Conservation (phyloP, 2,113 vertebrate genomes). For the Ariopsis seemanni region DNA sequence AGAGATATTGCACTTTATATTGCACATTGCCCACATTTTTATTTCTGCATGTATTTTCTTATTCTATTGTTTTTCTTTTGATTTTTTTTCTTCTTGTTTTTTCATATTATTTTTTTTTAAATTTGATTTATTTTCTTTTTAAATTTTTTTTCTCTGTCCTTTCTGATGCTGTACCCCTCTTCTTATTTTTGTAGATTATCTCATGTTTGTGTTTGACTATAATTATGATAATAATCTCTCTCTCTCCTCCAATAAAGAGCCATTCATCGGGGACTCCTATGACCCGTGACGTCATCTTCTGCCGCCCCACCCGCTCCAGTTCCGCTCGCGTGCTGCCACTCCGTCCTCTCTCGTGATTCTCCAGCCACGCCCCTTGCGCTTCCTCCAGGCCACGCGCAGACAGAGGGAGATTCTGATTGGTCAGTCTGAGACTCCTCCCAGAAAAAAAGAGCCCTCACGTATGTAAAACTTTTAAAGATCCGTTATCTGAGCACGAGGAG, state of each 20-base stretch:
- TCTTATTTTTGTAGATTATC: too few relatives aligned
- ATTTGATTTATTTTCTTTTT: too few relatives aligned
- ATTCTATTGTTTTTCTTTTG: too few relatives aligned
- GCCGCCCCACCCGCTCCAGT: not conserved
- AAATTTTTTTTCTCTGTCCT: too few relatives aligned
- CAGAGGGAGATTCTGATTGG: not conserved
- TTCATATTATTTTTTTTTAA: too few relatives aligned
- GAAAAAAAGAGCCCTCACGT: not conserved
- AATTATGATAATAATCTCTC: too few relatives aligned
- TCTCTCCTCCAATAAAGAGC: not conserved
- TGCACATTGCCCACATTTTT: too few relatives aligned
- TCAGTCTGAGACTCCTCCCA: not conserved
- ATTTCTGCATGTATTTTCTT: too few relatives aligned
- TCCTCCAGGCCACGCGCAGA: not conserved
- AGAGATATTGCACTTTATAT: too few relatives aligned
- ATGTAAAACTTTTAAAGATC: slow-evolving; percentile 23
- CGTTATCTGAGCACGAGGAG: slow-evolving; percentile 8
- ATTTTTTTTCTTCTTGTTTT: too few relatives aligned
- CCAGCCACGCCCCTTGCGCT: not conserved
- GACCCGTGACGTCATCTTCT: slow-evolving; percentile 9
- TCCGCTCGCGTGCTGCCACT: not conserved
- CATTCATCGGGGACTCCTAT: not conserved
- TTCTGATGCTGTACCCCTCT: too few relatives aligned
- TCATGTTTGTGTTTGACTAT: too few relatives aligned
- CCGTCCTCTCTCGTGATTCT: slow-evolving; percentile 18